Percentiles rank a stretch among this genome's conserved stretches.
Conservation (phyloP, 2,113 vertebrate genomes). For the Butorides virescens region DNA sequence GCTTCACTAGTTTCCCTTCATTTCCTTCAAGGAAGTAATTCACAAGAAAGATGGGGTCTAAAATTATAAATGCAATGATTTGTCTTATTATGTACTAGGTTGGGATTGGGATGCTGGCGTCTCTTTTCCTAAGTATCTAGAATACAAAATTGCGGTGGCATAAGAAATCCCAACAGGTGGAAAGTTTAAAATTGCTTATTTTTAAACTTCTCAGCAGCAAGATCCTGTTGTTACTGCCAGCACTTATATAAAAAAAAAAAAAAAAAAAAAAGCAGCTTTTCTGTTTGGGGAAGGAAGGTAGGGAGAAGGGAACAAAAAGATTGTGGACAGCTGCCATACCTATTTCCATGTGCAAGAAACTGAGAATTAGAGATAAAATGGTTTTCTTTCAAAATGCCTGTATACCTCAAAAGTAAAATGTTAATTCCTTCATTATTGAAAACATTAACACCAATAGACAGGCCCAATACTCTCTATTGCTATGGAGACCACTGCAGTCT, state of each 20-base stretch:
- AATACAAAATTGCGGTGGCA: not conserved
- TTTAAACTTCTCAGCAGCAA: not conserved
- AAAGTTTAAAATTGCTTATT: not conserved
- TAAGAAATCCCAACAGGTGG: not conserved
- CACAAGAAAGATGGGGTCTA: not conserved
- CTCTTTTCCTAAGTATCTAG: not conserved
- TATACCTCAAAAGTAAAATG: not conserved
- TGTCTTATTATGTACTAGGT: not conserved
- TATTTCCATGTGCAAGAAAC: not conserved
- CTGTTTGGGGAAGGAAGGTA: not conserved
- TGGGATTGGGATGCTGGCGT: not conserved
- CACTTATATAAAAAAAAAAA: not conserved
- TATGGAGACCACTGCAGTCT: not conserved
- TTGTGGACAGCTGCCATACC: not conserved
- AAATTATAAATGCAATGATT: not conserved
- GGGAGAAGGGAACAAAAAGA: not conserved
- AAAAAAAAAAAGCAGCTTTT: not conserved
- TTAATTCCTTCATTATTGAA: not conserved
- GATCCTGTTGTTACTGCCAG: not conserved
- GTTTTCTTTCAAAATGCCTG: not conserved
- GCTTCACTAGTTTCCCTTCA: not conserved
- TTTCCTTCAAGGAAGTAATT: not conserved
- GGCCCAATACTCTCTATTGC: not conserved
- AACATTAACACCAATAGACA: not conserved
- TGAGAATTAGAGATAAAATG: not conserved